Evolutionary conservation across 2,888 invertebrate species (phyloP).

Genomic region (Argynnis bischoffii): DNA sequence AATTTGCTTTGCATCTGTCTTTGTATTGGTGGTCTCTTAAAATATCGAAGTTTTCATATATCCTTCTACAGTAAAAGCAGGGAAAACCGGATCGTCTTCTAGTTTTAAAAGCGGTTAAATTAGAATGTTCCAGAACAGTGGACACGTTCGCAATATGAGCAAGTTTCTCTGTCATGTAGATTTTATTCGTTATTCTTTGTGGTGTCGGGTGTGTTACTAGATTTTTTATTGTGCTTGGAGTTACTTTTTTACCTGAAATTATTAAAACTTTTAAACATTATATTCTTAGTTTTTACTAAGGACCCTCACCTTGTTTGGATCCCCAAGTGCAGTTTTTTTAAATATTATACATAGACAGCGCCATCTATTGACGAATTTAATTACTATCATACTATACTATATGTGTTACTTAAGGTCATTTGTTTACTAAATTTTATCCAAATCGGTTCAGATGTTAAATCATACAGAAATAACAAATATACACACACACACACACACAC

Average conservation of each 20-base stretch:
- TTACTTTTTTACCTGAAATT: slow-evolving; percentile 52
- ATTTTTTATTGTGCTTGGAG: slow-evolving; percentile 48
- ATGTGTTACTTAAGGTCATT: no score
- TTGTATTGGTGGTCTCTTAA: slow-evolving; percentile 51
- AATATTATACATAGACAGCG: background rate
- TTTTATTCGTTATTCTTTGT: slow-evolving; percentile 28
- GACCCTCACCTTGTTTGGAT: no score
- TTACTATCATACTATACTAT: no score
- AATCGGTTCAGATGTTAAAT: no score
- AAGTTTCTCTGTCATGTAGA: slow-evolving; percentile 57
- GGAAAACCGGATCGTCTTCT: slow-evolving; percentile 60
- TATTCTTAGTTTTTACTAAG: background rate
- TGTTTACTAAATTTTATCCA: no score
- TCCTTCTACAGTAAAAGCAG: slow-evolving; percentile 62
- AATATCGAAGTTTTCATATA: slow-evolving; percentile 53
- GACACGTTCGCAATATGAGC: slow-evolving; percentile 56
- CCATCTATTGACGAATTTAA: background rate
- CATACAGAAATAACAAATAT: no score
- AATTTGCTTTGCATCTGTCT: slow-evolving; percentile 49
- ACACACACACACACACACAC: no score
- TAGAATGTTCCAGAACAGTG: slow-evolving; percentile 57
- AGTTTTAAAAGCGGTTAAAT: slow-evolving; percentile 61
- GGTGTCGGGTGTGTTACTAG: slow-evolving; percentile 39
- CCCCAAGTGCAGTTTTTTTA: no score
- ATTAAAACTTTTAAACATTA: slow-evolving; percentile 4